Conservation (phyloP, 1,140 invertebrate genomes). For the Ceratoteleas bidentatus region DNA sequence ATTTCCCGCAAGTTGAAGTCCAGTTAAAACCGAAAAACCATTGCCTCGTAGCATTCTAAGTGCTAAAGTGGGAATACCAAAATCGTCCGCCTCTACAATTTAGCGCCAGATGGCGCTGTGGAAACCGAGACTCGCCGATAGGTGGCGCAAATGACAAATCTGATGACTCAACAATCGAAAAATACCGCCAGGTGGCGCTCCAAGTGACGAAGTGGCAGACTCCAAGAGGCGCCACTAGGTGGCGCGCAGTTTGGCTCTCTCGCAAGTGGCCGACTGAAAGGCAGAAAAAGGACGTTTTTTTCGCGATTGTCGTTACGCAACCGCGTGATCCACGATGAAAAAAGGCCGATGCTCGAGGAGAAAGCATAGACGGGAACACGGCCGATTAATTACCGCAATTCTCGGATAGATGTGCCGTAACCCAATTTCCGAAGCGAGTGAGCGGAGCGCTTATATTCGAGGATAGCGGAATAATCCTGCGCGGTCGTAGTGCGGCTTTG, state of each 20-base stretch:
- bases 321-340: conserved; percentile 1
- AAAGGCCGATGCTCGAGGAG: conserved; percentile 44
- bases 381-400: conserved; percentile 49
- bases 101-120: neutral
- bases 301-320: too few relatives aligned
- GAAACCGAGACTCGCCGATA: neutral
- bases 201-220: too few relatives aligned
- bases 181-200: conserved; percentile 7
- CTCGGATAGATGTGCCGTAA: conserved; percentile 56
- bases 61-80: too few relatives aligned
- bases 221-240: too few relatives aligned
- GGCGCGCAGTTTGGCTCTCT: too few relatives aligned
- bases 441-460: conserved; percentile 57
- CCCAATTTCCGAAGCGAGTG: conserved; percentile 62
- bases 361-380: conserved; percentile 50
- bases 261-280: neutral
- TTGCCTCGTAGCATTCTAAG: too few relatives aligned
- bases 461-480: conserved; percentile 61
- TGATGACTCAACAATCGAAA: conserved; percentile 2
- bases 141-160: conserved; percentile 24
- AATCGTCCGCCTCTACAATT: neutral
- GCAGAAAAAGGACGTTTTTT: conserved; percentile 23
- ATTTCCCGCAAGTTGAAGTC: too few relatives aligned
- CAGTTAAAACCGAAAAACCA: too few relatives aligned
- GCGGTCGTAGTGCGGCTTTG: conserved; percentile 31